Evolutionary conservation across 2,888 invertebrate genomes (phyloP), one percentile per base, ranked within the genome.

Genomic region (Lasioglossum calceatum): DNA sequence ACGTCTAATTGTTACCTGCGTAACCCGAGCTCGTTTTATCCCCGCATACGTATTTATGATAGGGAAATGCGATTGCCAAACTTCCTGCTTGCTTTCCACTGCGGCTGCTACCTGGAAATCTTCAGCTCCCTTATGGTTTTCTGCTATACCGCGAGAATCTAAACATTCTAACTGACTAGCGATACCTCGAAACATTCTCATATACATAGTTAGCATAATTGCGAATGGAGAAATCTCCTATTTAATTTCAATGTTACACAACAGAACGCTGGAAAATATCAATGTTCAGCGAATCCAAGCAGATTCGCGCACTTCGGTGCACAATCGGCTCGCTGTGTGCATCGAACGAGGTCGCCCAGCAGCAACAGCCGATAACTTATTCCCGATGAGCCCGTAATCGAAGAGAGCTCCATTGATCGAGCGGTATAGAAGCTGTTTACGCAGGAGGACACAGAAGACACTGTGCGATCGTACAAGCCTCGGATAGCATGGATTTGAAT

Each of bases 401-500:
- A 50, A 50, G 84, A 42, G 77, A 76, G 16, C 36, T 50, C 36
- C 32, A 77, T 85, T 74, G 47, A 61, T 58, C 47, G 39, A 8
- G 27, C 54, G 36, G 71, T 84, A 70, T 50, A 64, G 23, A 72
- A 27, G 75, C 54, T 81, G 81, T 81, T 86, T 86, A 76, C 81
- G 47, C 36, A 67, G 16, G 0, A 27, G 58, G 71, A 81, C 78
- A 84, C 61, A 19, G 54, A 19, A 10, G 23, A 54, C 74, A 47
- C 77, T 81, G 78, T 75, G 74, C 70, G 70, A 44, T 70, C 80
- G 75, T 64, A 71, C 39, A 64, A 32, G 64, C 32, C 7, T 32
- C 36, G 76, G 85, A 72, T 54, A 58, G n/a, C 54, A 14, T 39
- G 44, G 54, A 82, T 82, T 72, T 58, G 85, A 80, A 79, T 82